Percentiles rank a stretch among this genome's conserved stretches.
phyloP scores from a whole-genome alignment of 2,888 invertebrate species.

The Ischnura elegans region DNA sequence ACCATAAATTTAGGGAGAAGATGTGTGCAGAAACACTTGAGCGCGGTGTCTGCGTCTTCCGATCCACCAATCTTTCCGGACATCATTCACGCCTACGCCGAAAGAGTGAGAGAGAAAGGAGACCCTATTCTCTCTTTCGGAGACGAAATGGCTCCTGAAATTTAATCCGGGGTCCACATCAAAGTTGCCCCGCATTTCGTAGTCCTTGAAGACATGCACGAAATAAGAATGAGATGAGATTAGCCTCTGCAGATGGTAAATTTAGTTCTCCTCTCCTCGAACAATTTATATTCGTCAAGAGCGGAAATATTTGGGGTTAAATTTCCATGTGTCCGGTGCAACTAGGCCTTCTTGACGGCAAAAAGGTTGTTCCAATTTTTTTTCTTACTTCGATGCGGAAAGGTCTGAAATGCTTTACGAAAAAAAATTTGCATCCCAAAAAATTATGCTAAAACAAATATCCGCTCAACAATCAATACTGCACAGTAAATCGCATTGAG shows the following conservation, averaged over 20 bases:
- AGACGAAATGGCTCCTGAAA: conserved; percentile 30
- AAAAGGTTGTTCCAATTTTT: too few species aligned
- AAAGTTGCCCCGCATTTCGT: background rate
- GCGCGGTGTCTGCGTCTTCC: background rate
- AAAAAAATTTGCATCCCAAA: too few species aligned
- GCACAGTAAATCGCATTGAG: background rate
- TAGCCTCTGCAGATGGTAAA: background rate
- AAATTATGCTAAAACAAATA: too few species aligned
- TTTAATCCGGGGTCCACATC: conserved; percentile 3
- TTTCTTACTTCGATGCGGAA: too few species aligned
- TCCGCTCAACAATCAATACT: too few species aligned
- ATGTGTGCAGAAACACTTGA: background rate
- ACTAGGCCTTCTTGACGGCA: too few species aligned
- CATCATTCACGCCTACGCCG: conserved; percentile 1
- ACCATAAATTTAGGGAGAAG: background rate
- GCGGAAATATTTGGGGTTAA: background rate
- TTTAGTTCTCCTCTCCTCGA: background rate
- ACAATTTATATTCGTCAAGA: background rate
- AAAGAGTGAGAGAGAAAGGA: background rate
- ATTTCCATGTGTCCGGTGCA: too few species aligned
- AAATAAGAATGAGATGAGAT: background rate
- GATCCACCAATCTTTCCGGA: background rate
- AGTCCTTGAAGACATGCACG: background rate
- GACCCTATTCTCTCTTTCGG: background rate
- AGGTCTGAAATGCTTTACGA: too few species aligned